These are phyloP conservation scores for Hydrozoanthus gracilis DNA, from an alignment of 92 coral and sea anemone species.

Conservation along the genomic window DNA sequence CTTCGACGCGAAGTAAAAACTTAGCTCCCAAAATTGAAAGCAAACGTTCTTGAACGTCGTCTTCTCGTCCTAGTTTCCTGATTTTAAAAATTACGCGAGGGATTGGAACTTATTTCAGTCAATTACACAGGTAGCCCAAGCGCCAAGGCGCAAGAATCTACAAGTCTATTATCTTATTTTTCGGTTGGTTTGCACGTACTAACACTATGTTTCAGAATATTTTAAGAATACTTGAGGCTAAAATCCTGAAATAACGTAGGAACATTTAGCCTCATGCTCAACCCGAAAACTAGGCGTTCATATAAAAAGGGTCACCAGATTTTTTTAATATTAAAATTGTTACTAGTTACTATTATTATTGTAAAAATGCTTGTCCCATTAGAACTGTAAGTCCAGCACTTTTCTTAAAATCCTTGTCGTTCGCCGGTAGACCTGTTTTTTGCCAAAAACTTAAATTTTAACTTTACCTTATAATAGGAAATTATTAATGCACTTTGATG, in stretches of 20 bases:
- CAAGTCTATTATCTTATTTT: too few species aligned
- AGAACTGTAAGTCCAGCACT: not conserved
- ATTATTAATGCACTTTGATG: too few species aligned
- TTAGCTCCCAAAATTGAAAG: constrained; percentile 37
- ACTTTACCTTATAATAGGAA: not conserved
- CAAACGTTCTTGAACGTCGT: constrained; percentile 24
- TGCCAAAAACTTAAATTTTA: not conserved
- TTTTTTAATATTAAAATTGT: too few species aligned
- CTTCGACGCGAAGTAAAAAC: not conserved
- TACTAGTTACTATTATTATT: too few species aligned
- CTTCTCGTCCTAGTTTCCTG: not conserved
- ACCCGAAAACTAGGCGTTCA: too few species aligned
- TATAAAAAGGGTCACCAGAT: too few species aligned
- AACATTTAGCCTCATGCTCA: too few species aligned
- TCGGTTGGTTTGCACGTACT: too few species aligned
- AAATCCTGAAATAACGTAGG: too few species aligned
- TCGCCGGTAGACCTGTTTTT: not conserved
- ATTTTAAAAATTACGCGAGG: not conserved
- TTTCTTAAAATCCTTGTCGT: not conserved
- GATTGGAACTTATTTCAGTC: not conserved
- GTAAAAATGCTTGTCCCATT: too few species aligned
- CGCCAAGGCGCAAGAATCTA: not conserved
- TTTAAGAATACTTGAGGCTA: too few species aligned
- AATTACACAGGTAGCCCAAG: not conserved
- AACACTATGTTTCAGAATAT: too few species aligned